Evolutionary conservation across 2,888 invertebrate genomes (phyloP), one percentile per base, ranked within the genome.

Genomic region (Polyommatus icarus): DNA sequence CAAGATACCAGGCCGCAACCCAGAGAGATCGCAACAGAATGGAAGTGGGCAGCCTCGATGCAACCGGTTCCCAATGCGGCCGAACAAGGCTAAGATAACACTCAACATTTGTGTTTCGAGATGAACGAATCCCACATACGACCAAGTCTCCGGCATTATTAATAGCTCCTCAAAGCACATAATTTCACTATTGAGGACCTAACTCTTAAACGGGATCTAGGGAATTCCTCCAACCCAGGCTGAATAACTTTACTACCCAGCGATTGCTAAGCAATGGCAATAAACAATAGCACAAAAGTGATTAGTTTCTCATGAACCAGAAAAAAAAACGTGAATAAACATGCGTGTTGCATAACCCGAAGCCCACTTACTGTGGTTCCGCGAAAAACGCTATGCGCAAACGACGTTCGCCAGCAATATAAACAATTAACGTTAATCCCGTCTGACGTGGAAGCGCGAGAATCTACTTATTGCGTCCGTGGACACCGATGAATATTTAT

Each of bases 11-110:
- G 59, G 10, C 18, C 75, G 59, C n/a, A 76, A 24, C 24, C 6
- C 57, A 18, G 50, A 72, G 76, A 76, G 81, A 71, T 78, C 83
- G 76, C 29, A 61, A 75, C 81, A 79, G 29, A 79, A 73, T 82
- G 88, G 90, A 82, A 79, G 81, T 79, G 82, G 82, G 81, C 87
- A 89, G 85, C 85, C 87, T 87, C 86, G 84, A 76, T 83, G 83
- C 88, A 88, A 93, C 93, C 93, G 92, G 93, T 93, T 92, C 87
- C 85, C 83, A 84, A 83, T 83, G 87, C 84, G 85, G 83, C 85
- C 82, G 80, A 83, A 85, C 89, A 86, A 87, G 87, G 85, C 85
- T 85, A 84, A 85, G 88, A 88, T 88, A 87, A 87, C 81, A 80
- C 79, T 81, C 86, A 86, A 86, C 84, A 85, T 87, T 87, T 84